These are phyloP conservation scores for Drosophila heteroneura DNA, from an alignment of 2,888 invertebrate genomes.

Conservation along the genomic window DNA sequence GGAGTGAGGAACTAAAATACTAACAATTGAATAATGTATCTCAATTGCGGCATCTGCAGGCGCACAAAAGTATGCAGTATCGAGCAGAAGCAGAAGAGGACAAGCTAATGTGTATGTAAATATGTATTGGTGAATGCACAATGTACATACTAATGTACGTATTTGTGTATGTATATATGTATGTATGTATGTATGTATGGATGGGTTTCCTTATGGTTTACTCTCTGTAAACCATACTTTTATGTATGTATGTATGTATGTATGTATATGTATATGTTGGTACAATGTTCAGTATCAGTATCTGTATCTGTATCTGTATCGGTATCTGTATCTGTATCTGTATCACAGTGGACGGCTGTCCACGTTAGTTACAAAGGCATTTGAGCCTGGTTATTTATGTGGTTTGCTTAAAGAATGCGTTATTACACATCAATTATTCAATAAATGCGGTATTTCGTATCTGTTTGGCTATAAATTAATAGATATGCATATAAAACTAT, in stretches of 20 bases:
- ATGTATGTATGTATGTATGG: slow-evolving; percentile 5
- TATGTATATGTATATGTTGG: slow-evolving; percentile 11
- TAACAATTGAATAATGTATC: slow-evolving; percentile 24
- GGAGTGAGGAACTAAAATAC: slow-evolving; percentile 11
- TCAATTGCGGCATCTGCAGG: slow-evolving; percentile 6
- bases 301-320: slow-evolving; percentile 11
- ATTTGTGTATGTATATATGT: slow-evolving; percentile 29
- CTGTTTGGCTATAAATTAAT: slow-evolving; percentile 21
- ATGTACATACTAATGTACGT: slow-evolving; percentile 15
- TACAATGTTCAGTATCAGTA: slow-evolving; percentile 15
- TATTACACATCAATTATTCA: slow-evolving; percentile 23
- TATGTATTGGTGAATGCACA: slow-evolving; percentile 27
- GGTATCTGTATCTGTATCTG: slow-evolving; percentile 25
- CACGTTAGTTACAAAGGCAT: slow-evolving; percentile 60
- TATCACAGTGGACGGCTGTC: slow-evolving; percentile 66
- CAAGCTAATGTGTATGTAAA: slow-evolving; percentile 42
- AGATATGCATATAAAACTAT: slow-evolving; percentile 42
- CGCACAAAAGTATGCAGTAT: slow-evolving; percentile 63
- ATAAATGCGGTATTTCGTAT: slow-evolving; percentile 12
- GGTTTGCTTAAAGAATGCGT: slow-evolving; percentile 22
- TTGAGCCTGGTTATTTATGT: slow-evolving; percentile 13
- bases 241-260: background rate
- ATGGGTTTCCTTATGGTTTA: background rate
- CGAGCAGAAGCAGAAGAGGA: slow-evolving; percentile 36
- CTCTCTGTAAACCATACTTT: background rate